A percentile compares a stretch with the other conserved stretches of the same genome.
Conservation (phyloP, 64 coral and sea anemone species). For the Hydrozoanthus tunicans region DNA sequence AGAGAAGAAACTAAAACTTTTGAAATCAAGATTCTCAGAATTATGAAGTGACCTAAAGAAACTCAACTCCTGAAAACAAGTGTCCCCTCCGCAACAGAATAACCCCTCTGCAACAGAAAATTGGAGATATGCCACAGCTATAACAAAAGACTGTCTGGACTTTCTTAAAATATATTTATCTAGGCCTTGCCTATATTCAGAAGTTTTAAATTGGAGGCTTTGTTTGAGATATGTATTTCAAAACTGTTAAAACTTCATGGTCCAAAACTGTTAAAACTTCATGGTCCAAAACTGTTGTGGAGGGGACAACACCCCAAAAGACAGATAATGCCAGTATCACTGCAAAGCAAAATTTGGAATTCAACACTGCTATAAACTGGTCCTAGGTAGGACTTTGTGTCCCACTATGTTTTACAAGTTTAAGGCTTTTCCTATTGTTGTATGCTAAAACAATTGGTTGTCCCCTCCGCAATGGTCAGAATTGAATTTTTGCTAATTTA, state of each 20-base stretch:
- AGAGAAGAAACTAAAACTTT: slow-evolving; percentile 43
- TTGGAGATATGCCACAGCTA: slow-evolving; percentile 37
- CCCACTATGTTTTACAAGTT: slow-evolving; percentile 17
- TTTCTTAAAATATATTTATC: not conserved
- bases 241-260: slow-evolving; percentile 49
- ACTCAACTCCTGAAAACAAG: slow-evolving; percentile 1
- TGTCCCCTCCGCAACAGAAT: slow-evolving; percentile 38
- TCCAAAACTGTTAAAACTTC: slow-evolving; percentile 50
- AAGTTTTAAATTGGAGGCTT: slow-evolving; percentile 37
- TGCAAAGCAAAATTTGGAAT: slow-evolving; percentile 53
- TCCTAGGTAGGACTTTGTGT: slow-evolving; percentile 27
- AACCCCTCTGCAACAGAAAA: slow-evolving; percentile 30
- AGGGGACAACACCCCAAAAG: slow-evolving; percentile 41
- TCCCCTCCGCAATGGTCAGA: slow-evolving; percentile 51
- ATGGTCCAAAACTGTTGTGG: slow-evolving; percentile 32
- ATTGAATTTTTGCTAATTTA: slow-evolving; percentile 42
- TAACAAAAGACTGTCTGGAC: slow-evolving; percentile 43
- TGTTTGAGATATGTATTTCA: slow-evolving; percentile 32
- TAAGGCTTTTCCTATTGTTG: slow-evolving; percentile 8
- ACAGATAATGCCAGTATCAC: slow-evolving; percentile 27
- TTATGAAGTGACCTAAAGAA: slow-evolving; percentile 31
- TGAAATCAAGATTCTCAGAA: slow-evolving; percentile 32
- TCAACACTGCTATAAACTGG: not conserved
- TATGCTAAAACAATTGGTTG: slow-evolving; percentile 18
- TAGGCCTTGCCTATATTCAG: slow-evolving; percentile 35